A percentile compares a stretch with the other conserved stretches of the same genome.
These are phyloP conservation scores for Balearica regulorum DNA, from an alignment of 2,797 vertebrate species.

Conservation along the genomic window DNA sequence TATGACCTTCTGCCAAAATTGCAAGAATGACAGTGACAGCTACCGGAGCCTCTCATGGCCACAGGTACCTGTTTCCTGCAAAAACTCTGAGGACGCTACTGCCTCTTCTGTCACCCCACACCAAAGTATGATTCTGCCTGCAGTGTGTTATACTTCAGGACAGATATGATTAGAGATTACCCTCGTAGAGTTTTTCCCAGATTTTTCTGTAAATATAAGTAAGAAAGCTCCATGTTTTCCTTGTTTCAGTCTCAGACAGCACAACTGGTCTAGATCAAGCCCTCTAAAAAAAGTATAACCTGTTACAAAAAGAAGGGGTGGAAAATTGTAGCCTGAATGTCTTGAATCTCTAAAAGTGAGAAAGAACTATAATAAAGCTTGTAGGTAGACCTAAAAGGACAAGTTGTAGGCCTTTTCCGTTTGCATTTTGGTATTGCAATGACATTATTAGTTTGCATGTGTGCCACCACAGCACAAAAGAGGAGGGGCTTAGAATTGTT, in stretches of 20 bases:
- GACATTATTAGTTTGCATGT: fast-evolving
- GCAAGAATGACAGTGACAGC: neutral
- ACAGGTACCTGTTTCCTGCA: neutral
- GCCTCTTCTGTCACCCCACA: neutral
- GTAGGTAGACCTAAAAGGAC: neutral
- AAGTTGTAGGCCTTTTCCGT: neutral
- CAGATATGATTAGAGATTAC: neutral
- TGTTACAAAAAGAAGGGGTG: neutral
- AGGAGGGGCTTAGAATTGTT: neutral
- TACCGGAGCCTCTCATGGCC: neutral
- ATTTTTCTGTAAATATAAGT: neutral
- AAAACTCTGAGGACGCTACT: neutral
- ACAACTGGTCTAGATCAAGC: neutral
- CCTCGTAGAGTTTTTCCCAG: neutral
- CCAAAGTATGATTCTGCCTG: neutral
- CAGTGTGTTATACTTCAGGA: neutral
- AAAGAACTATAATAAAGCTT: neutral
- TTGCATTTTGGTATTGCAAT: neutral
- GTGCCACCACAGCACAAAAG: neutral
- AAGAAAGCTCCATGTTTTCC: neutral
- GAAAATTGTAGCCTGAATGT: neutral
- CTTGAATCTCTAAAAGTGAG: neutral
- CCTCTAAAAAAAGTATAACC: neutral
- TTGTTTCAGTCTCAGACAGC: neutral
- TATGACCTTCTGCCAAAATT: neutral